Evolutionary conservation across 2,113 vertebrate species (phyloP).

Genomic region (Oostethus manadensis): DNA sequence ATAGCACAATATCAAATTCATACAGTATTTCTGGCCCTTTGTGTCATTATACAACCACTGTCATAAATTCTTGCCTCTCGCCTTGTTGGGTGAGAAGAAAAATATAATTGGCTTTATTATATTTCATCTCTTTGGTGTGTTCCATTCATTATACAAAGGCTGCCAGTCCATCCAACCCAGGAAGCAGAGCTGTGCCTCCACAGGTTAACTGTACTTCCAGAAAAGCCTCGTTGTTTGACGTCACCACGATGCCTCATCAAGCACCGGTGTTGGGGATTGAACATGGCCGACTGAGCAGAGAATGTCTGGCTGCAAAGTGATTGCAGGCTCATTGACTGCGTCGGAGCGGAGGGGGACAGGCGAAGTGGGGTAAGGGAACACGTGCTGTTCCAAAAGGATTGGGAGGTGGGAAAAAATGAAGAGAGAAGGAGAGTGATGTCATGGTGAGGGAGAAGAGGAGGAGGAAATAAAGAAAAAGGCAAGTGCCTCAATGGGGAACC

Average conservation of each 20-base stretch:
- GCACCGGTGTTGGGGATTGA: conserved; percentile 63
- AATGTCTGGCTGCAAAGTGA: conserved; percentile 69
- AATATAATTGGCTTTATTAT: conserved; percentile 66
- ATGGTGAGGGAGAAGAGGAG: conserved; percentile 38
- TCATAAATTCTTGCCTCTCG: conserved; percentile 46
- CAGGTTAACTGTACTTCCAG: conserved; percentile 60
- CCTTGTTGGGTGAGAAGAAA: conserved; percentile 40
- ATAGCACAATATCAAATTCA: conserved; percentile 24
- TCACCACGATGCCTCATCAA: conserved; percentile 70
- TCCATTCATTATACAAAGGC: conserved; percentile 60
- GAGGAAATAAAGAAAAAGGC: conserved; percentile 55
- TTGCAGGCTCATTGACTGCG: conserved; percentile 68
- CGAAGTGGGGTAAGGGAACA: conserved; percentile 20
- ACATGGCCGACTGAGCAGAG: conserved; percentile 65
- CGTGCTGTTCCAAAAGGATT: conserved; percentile 47
- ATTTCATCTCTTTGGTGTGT: conserved; percentile 61
- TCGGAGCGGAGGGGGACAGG: conserved; percentile 6
- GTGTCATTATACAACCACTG: conserved; percentile 51
- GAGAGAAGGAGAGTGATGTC: conserved; percentile 44
- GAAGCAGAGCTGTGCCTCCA: conserved; percentile 45
- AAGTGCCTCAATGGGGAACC: conserved; percentile 64
- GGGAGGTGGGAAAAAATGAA: conserved; percentile 22
- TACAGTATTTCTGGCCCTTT: conserved; percentile 25
- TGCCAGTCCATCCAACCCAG: conserved; percentile 57
- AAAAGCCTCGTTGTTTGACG: conserved; percentile 53